A percentile compares a stretch with the other conserved stretches of the same genome.
Evolutionary conservation across 2,113 vertebrate genomes (phyloP).

Genomic region (Brachirus orientalis): DNA sequence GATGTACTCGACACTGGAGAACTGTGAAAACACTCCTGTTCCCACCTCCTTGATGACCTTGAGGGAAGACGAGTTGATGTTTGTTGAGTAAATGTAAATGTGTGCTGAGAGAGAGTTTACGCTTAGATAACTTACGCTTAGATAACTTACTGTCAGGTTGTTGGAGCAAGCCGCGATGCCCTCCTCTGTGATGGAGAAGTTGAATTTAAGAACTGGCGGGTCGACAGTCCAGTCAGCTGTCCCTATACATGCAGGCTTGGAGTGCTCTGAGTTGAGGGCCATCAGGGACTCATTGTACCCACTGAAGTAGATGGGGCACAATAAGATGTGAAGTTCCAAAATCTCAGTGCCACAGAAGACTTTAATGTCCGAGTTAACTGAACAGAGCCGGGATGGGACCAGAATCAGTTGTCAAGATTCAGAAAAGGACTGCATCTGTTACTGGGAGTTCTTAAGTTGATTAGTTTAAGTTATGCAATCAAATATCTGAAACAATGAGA

Average conservation of each 20-base stretch:
- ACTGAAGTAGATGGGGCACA: slow-evolving; percentile 75
- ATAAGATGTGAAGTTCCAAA: slow-evolving; percentile 66
- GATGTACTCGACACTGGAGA: slow-evolving; percentile 72
- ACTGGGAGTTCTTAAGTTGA: too few relatives aligned
- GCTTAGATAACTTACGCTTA: too few relatives aligned
- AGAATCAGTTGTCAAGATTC: neutral
- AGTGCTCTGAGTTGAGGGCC: slow-evolving; percentile 66
- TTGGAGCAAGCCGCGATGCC: slow-evolving; percentile 59
- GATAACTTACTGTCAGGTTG: slow-evolving; percentile 57
- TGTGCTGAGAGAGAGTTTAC: neutral
- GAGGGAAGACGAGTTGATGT: neutral
- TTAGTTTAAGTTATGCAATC: too few relatives aligned
- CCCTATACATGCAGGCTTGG: slow-evolving; percentile 63
- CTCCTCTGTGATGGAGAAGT: slow-evolving; percentile 70
- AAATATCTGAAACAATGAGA: too few relatives aligned
- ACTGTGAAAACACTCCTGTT: slow-evolving; percentile 68
- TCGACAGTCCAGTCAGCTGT: slow-evolving; percentile 56
- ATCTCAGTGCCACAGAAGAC: slow-evolving; percentile 72
- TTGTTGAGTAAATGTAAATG: too few relatives aligned
- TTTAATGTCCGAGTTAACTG: slow-evolving; percentile 72
- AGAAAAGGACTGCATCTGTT: neutral
- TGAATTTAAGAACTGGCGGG: slow-evolving; percentile 73
- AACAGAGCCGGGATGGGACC: neutral
- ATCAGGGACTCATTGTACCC: slow-evolving; percentile 77
- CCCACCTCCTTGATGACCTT: slow-evolving; percentile 69